phyloP scores from a whole-genome alignment of 1,140 invertebrate species.

The Drosophila truncata region DNA sequence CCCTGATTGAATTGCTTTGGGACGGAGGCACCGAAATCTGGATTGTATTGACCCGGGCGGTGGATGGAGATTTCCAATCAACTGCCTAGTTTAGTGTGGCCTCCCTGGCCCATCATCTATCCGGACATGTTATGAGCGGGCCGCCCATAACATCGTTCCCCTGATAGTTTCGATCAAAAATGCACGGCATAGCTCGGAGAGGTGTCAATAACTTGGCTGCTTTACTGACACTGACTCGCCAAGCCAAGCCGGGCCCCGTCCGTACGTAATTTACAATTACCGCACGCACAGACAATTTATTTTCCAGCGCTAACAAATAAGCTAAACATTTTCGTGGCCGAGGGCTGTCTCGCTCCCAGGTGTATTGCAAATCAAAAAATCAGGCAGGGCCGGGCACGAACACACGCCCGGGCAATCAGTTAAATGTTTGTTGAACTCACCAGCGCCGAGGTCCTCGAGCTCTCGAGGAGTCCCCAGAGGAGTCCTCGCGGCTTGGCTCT shows the following conservation, averaged over 20 bases:
- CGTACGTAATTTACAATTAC: slow-evolving; percentile 84
- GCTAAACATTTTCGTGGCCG: slow-evolving; percentile 54
- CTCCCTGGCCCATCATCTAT: neutral
- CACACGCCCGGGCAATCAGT: slow-evolving; percentile 84
- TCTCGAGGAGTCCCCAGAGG: slow-evolving; percentile 48
- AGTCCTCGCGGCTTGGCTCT: slow-evolving; percentile 15
- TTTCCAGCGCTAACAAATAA: slow-evolving; percentile 76
- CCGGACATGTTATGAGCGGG: slow-evolving; percentile 2
- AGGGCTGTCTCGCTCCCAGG: slow-evolving; percentile 67
- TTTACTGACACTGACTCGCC: slow-evolving; percentile 48
- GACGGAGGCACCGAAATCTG: neutral
- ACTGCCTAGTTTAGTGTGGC: slow-evolving; percentile 20
- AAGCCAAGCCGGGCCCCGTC: neutral
- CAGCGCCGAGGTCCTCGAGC: slow-evolving; percentile 53
- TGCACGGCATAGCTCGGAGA: slow-evolving; percentile 57
- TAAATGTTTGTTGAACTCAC: slow-evolving; percentile 85
- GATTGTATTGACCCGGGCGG: slow-evolving; percentile 3
- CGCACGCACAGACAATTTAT: slow-evolving; percentile 85
- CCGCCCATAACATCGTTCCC: neutral
- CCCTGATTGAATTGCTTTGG: slow-evolving; percentile 51
- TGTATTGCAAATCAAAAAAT: slow-evolving; percentile 85
- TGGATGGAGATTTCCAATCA: slow-evolving; percentile 19
- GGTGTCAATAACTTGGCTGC: slow-evolving; percentile 75
- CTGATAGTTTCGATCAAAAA: slow-evolving; percentile 63
- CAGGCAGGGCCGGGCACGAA: slow-evolving; percentile 55